Base-by-base conservation (phyloP, 2,113 vertebrate species). In the Cariama cristata region DNA sequence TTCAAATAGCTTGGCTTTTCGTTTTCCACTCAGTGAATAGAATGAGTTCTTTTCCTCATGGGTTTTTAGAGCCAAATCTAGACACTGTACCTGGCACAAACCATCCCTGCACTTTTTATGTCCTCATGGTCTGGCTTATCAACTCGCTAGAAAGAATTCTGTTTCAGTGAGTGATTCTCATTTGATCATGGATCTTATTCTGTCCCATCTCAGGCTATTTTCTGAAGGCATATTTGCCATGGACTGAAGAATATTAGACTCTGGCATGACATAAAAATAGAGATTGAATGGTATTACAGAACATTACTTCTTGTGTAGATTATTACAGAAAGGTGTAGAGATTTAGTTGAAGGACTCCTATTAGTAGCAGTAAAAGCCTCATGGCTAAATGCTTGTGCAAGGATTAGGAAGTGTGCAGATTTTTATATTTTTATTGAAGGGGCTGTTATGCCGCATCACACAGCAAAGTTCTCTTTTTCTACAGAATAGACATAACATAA, bases 221-320 rank as follows among this genome's bases (percentile, higher is more conserved):
- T 97, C 83, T 91, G 72, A 92, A 95, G 79, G 64, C 26, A 45
- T 95, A 97, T 96, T 97, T 96, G 91, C 88, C 38, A 94, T 95
- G 94, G 86, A 62, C 89, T 91, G 94, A 91, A 38, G 89, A 94
- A 82, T 96, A 96, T 95, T 91, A 95, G 91, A 77, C 91, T 76
- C 56, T 86, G 84, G 73, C 44, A 95, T 91, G 85, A 87, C 67
- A 94, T 84, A 84, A 95, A 90, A 97, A 94, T 71, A 94, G 83
- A 95, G 83, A 97, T 96, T 97, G 96, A 85, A 92, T 97, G 87
- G 42, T n/a, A 93, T 96, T 93, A 86, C 96, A 97, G 75, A 97
- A 97, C 96, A 84, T 96, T 95, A 90, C 92, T 88, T 90, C 83
- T 93, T 84, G 38, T 82, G 88, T 89, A 79, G 94, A 93, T 75